A percentile compares a stretch with the other conserved stretches of the same genome.
Evolutionary conservation across 1,140 invertebrate species (phyloP).

Genomic region (Drosophila cardini): DNA sequence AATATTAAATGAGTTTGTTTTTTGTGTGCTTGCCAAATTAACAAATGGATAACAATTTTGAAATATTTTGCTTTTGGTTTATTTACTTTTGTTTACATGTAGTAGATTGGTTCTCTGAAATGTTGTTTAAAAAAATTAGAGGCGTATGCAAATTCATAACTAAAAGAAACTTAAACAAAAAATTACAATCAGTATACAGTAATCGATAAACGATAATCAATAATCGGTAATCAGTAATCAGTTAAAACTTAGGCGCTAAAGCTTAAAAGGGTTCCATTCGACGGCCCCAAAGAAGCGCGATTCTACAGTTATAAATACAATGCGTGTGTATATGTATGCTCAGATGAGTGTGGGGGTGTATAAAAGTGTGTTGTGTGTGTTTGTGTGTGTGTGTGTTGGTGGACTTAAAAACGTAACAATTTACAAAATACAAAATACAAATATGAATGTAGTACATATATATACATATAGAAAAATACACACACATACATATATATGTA

Average conservation of each 20-base stretch:
- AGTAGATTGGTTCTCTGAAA: slow-evolving; percentile 25
- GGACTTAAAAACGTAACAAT: slow-evolving; percentile 72
- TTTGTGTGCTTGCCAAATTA: slow-evolving; percentile 10
- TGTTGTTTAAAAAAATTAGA: slow-evolving; percentile 25
- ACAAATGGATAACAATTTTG: slow-evolving; percentile 11
- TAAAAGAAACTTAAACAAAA: slow-evolving; percentile 47
- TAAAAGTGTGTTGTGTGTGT: no score
- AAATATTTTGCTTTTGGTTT: slow-evolving; percentile 32
- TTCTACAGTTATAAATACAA: slow-evolving; percentile 69
- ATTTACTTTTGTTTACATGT: slow-evolving; percentile 45
- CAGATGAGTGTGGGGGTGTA: slow-evolving; percentile 12
- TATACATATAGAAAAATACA: slow-evolving; percentile 23
- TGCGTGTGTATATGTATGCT: slow-evolving; percentile 58
- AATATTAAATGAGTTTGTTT: background rate
- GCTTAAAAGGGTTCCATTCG: slow-evolving; percentile 43
- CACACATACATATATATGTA: slow-evolving; percentile 31
- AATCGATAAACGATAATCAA: slow-evolving; percentile 17
- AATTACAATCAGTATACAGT: slow-evolving; percentile 15
- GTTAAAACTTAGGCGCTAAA: slow-evolving; percentile 63
- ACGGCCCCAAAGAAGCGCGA: slow-evolving; percentile 22
- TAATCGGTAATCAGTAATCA: slow-evolving; percentile 54
- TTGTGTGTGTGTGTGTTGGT: no score
- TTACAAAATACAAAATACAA: slow-evolving; percentile 79
- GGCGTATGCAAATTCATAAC: slow-evolving; percentile 39
- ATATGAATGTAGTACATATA: slow-evolving; percentile 35